phyloP scores from a whole-genome alignment of 1,140 invertebrate species.

The Drosophila oshimai region DNA sequence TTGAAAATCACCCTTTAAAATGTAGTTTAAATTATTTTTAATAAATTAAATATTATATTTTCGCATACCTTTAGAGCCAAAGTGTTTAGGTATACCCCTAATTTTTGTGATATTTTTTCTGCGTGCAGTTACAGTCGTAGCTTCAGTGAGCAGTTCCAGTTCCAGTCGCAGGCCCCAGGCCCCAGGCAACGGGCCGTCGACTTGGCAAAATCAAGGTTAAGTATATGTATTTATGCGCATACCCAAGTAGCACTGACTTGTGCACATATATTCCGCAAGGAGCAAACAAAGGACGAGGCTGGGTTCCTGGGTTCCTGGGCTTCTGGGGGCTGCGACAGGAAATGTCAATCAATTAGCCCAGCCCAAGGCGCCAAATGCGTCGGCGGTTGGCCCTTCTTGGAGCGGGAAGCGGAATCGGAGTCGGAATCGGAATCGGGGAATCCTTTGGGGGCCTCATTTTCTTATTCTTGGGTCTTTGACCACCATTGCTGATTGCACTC shows the following conservation, averaged over 20 bases:
- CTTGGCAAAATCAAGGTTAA: slow-evolving; percentile 72
- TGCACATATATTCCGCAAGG: not conserved
- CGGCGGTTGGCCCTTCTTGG: not conserved
- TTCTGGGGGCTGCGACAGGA: slow-evolving; percentile 34
- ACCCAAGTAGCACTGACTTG: slow-evolving; percentile 27
- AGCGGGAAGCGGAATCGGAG: not conserved
- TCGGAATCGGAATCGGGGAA: not conserved
- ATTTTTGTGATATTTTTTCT: not conserved
- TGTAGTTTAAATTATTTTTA: no score
- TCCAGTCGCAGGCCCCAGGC: no score
- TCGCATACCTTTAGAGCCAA: not conserved
- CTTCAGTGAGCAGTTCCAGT: slow-evolving; percentile 4
- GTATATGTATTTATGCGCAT: slow-evolving; percentile 67
- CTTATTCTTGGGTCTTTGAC: slow-evolving; percentile 25
- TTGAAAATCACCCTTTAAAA: no score
- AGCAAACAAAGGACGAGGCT: not conserved
- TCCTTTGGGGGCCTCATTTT: not conserved
- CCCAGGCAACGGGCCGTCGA: slow-evolving; percentile 24
- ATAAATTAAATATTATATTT: no score
- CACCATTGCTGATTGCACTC: slow-evolving; percentile 35
- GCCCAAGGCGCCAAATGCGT: slow-evolving; percentile 20
- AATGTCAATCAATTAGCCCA: slow-evolving; percentile 68
- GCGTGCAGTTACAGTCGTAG: not conserved
- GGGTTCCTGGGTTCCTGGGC: not conserved
- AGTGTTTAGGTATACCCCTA: no score